Evolutionary conservation across 2,113 vertebrate species (phyloP), one percentile per base, ranked within the genome.

Genomic region (Nerophis lumbriciformis): DNA sequence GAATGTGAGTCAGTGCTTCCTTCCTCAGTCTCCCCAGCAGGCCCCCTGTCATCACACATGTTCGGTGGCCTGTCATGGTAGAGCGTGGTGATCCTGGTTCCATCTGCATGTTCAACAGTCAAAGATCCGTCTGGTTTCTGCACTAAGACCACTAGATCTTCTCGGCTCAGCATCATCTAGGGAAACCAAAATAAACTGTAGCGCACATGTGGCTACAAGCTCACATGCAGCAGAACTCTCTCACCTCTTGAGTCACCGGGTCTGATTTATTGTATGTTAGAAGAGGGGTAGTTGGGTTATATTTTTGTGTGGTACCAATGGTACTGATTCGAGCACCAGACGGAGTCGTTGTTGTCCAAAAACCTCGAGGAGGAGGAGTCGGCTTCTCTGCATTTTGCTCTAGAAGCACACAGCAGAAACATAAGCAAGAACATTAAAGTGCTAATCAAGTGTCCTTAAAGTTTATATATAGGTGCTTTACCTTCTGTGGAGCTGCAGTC

Each of bases 71-170:
- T 59, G 53, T 89, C 85, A 66, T 92, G 88, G 74, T 89, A 91
- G 53, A 91, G 85, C 15, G 89, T 94, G 8, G 88, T 96, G 68
- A 98, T 97, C 66, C 94, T 92, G 60, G 96, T 99, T 45, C 94
- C 93, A 6, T 98, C 97, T 35, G 92, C 89, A 51, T 99, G 94
- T 11, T 98, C 94, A n/a, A 93, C 90, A n/a, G 83, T 80, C 37
- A 76, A 59, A 6, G 88, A 91, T 2, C 92, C 91, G 21, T 91
- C 88, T 0, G 63, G 83, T 64, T 84, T 91, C 59, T 90, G 76
- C 45, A 95, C 85, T 15, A 86, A 91, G 49, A 92, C 37, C 59
- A 97, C 93, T 39, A 87, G 83, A 80, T 99, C 96, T 36, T 98
- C 94, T 52, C 95, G 87, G 48, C 85, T 93, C 63, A 88, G 88